Evolutionary conservation across 2,113 vertebrate species (phyloP), one percentile per base, ranked within the genome.

Genomic region (Camelus bactrianus): DNA sequence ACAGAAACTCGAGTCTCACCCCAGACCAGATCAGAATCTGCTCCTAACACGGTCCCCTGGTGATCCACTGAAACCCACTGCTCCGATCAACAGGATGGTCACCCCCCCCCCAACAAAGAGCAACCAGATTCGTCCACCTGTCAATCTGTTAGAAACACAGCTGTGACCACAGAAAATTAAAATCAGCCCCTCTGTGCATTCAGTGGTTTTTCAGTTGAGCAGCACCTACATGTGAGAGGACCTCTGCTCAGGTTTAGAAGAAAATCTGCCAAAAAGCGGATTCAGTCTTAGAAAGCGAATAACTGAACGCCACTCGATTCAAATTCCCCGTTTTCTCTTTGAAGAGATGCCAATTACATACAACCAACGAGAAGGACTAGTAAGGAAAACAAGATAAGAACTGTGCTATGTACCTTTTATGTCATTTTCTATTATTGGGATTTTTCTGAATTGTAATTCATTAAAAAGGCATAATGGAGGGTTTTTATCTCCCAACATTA

Each of bases 401-500:
- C 69, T 76, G 64, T 0, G 42, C 81, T 20, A 7, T 3, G 35
- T 30, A 26, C 90, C 92, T 97, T 96, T 93, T 79, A 92, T 95
- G 92, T 67, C 96, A 32, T 79, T 92, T 96, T 79, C 97, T 86
- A 92, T 96, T 89, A 96, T 32, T 80, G 89, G 91, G 86, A 89
- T 60, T 90, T 96, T 79, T 81, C 96, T 89, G 91, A 92, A 96
- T 97, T 89, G 90, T 86, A 87, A 95, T 96, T 96, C 93, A 85
- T 93, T 20, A 89, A 91, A 94, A 89, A 65, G 75, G 56, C 75
- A 91, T 91, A 96, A 97, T 96, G 88, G 87, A 95, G 62, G 81
- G 26, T 58, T 96, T 97, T 97, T 94, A 96, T 96, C 95, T 97
- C 94, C 77, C 86, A 82, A 79, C 50, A 60, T 93, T 95, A 96